phyloP scores from a whole-genome alignment of 2,888 invertebrate genomes.

The Synanthedon myopaeformis region DNA sequence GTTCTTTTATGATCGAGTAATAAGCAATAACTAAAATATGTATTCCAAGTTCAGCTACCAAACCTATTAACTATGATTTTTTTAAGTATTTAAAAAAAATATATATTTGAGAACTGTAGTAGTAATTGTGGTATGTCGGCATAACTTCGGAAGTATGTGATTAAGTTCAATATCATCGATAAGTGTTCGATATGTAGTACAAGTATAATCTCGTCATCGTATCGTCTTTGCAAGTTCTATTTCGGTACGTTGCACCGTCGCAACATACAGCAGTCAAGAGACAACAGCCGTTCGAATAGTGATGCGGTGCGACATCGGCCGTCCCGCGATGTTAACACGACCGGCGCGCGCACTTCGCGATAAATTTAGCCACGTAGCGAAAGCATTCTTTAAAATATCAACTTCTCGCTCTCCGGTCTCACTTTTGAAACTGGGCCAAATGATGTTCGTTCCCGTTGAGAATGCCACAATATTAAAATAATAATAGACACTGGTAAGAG shows the following conservation, averaged over 20 bases:
- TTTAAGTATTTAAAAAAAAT: too few species aligned
- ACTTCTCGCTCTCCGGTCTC: slow-evolving; percentile 61
- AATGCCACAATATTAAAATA: slow-evolving; percentile 69
- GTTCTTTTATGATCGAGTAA: too few species aligned
- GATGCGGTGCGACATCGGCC: background rate
- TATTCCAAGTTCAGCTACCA: too few species aligned
- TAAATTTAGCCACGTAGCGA: slow-evolving; percentile 61
- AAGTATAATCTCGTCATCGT: slow-evolving; percentile 9
- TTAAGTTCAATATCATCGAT: slow-evolving; percentile 21
- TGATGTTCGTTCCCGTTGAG: slow-evolving; percentile 59
- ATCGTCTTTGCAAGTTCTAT: slow-evolving; percentile 36
- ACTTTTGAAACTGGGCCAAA: slow-evolving; percentile 70
- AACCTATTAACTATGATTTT: too few species aligned
- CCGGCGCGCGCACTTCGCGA: slow-evolving; percentile 19
- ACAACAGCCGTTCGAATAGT: background rate
- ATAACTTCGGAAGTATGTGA: background rate
- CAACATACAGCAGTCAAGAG: background rate
- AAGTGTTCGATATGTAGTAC: slow-evolving; percentile 9
- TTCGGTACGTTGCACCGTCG: slow-evolving; percentile 28
- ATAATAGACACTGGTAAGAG: slow-evolving; percentile 57
- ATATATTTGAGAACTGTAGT: too few species aligned
- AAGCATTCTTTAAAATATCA: slow-evolving; percentile 63
- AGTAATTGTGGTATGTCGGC: too few species aligned
- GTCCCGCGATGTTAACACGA: slow-evolving; percentile 12
- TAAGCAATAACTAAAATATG: too few species aligned